These are phyloP conservation scores for Xiphorhynchus erythropygius DNA, from an alignment of 2,797 vertebrate species.

Conservation along the genomic window DNA sequence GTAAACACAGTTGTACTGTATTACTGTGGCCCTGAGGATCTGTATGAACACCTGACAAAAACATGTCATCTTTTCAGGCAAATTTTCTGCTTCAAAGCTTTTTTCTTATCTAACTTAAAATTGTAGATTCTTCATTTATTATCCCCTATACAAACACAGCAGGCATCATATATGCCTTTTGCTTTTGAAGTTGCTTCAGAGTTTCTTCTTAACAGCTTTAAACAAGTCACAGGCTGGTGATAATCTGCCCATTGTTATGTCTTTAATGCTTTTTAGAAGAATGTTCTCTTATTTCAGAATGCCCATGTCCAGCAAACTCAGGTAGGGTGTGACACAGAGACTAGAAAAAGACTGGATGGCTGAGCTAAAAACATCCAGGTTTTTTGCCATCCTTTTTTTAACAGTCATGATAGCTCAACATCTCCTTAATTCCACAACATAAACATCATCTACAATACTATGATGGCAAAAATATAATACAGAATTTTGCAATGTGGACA, in stretches of 20 bases:
- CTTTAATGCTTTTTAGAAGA: not conserved
- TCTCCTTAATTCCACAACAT: not conserved
- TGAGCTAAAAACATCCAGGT: not conserved
- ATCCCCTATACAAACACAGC: fast-evolving
- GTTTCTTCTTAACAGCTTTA: not conserved
- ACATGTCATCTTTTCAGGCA: not conserved
- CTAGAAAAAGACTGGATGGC: not conserved
- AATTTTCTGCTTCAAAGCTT: not conserved
- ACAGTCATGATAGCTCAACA: not conserved
- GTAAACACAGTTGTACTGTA: not conserved
- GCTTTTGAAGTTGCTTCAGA: not conserved
- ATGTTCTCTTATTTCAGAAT: not conserved
- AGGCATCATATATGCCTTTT: not conserved
- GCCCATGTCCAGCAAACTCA: not conserved
- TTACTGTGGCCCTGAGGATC: not conserved
- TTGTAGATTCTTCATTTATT: not conserved
- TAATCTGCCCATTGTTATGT: not conserved
- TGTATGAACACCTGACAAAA: not conserved
- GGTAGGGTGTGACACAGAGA: not conserved
- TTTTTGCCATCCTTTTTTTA: not conserved
- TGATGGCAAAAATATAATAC: not conserved
- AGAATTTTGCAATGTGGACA: not conserved
- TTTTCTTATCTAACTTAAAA: not conserved
- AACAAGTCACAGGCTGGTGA: not conserved
- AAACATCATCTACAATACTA: not conserved